A percentile compares a stretch with the other conserved stretches of the same genome.
These are phyloP conservation scores for Lanius ludovicianus DNA, from an alignment of 2,113 vertebrate genomes.

Conservation along the genomic window DNA sequence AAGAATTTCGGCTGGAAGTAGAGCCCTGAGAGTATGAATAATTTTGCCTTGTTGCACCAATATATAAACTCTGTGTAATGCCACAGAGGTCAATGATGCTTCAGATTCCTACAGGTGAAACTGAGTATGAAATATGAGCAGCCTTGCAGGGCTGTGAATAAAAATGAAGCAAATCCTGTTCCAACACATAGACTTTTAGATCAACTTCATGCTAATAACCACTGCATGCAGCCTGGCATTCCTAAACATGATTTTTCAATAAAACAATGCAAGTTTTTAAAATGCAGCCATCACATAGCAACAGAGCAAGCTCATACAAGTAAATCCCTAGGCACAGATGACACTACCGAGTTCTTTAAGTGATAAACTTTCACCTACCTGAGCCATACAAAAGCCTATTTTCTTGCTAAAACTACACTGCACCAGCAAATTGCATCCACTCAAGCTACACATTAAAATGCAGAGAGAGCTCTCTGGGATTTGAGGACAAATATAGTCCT, in stretches of 20 bases:
- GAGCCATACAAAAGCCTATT: neutral
- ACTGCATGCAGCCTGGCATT: neutral
- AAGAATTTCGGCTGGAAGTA: neutral
- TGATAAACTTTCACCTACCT: constrained; percentile 9
- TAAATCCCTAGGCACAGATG: neutral
- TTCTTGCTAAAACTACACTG: neutral
- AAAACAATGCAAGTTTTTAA: neutral
- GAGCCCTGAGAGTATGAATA: neutral
- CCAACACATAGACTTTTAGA: neutral
- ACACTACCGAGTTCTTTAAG: neutral
- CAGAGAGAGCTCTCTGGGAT: neutral
- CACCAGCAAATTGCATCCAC: neutral
- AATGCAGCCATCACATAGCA: neutral
- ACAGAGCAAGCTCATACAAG: neutral
- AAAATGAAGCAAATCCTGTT: neutral
- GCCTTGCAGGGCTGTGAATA: neutral
- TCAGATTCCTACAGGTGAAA: neutral
- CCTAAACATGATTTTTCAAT: neutral
- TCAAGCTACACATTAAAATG: neutral
- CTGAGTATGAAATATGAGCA: neutral
- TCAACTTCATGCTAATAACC: neutral
- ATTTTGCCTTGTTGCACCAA: neutral
- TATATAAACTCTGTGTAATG: neutral
- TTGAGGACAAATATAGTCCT: neutral
- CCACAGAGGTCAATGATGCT: neutral